Evolutionary conservation across 2,888 invertebrate species (phyloP).

Genomic region (Baccha elongata): DNA sequence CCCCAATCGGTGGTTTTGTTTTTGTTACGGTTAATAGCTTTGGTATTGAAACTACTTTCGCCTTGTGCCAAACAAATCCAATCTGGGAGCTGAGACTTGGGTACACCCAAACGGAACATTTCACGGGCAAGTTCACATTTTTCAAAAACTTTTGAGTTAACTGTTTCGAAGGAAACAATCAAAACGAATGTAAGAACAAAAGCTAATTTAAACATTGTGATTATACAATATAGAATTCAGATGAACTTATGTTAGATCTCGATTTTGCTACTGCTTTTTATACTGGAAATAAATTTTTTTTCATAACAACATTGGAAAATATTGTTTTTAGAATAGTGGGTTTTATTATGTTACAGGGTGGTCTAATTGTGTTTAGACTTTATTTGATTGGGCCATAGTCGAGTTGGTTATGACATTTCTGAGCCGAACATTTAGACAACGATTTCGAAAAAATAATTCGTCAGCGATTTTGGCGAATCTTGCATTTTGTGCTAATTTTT

Average conservation of each 20-base stretch:
- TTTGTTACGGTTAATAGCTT: slow-evolving; percentile 82
- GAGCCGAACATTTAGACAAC: too few relatives aligned
- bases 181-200: background rate
- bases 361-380: too few relatives aligned
- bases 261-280: background rate
- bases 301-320: too few relatives aligned
- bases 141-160: slow-evolving; percentile 29
- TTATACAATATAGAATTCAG: background rate
- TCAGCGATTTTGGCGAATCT: too few relatives aligned
- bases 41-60: slow-evolving; percentile 83
- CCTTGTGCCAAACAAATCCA: slow-evolving; percentile 84
- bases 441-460: too few relatives aligned
- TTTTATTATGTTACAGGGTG: too few relatives aligned
- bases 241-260: background rate
- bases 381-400: too few relatives aligned
- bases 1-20: slow-evolving; percentile 82
- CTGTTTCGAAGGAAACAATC: background rate
- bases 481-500: too few relatives aligned
- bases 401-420: too few relatives aligned
- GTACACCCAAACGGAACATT: slow-evolving; percentile 77
- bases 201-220: background rate
- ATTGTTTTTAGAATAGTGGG: too few relatives aligned
- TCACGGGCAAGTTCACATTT: slow-evolving; percentile 78
- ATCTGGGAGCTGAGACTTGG: slow-evolving; percentile 76
- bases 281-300: too few relatives aligned